phyloP scores from a whole-genome alignment of 2,113 vertebrate genomes.

The Bostrychus sinensis region DNA sequence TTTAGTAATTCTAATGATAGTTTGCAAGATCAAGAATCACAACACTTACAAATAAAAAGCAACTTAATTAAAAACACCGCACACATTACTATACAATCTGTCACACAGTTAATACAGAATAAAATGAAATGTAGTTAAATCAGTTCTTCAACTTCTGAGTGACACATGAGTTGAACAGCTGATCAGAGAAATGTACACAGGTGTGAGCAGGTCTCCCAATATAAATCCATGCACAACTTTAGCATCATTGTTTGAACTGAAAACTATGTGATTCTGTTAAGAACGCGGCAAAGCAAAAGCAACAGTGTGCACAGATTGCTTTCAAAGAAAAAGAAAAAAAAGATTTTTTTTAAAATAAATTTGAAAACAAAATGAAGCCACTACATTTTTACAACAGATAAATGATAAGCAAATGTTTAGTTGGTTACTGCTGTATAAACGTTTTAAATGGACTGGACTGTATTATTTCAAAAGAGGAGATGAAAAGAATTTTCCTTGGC shows the following conservation, averaged over 20 bases:
- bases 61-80: constrained; percentile 37
- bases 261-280: neutral
- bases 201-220: neutral
- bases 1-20: neutral
- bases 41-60: neutral
- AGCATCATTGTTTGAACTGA: neutral
- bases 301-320: constrained; percentile 31
- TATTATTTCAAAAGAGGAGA: constrained; percentile 89
- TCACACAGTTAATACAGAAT: constrained; percentile 7
- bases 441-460: constrained; percentile 12
- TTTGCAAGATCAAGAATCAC: constrained; percentile 20
- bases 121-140: constrained; percentile 48
- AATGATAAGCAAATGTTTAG: constrained; percentile 2
- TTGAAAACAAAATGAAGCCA: neutral
- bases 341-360: neutral
- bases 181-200: constrained; percentile 17
- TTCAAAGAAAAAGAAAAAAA: constrained; percentile 15
- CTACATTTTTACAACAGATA: neutral
- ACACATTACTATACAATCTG: constrained; percentile 8
- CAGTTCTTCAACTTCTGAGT: constrained; percentile 67
- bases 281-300: constrained; percentile 16
- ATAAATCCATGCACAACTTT: constrained; percentile 8
- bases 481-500: constrained; percentile 90
- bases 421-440: constrained; percentile 11
- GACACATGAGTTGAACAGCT: constrained; percentile 71